phyloP scores from a whole-genome alignment of 2,888 invertebrate genomes.

The Plebejus anna region DNA sequence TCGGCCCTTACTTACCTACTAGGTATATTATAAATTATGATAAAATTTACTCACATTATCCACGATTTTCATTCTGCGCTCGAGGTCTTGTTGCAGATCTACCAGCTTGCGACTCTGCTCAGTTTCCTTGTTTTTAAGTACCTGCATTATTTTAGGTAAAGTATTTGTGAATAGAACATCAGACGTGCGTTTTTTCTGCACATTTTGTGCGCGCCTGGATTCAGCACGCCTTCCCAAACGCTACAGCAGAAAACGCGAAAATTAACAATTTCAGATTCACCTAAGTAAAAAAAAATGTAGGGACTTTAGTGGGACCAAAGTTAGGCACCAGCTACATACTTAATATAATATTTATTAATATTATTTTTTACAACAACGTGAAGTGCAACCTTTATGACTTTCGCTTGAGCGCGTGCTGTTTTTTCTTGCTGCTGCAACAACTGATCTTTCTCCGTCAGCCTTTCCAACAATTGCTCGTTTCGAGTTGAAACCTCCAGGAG shows the following conservation, averaged over 20 bases:
- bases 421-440: conserved; percentile 81
- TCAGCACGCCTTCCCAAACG: too few species aligned
- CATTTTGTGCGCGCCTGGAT: too few species aligned
- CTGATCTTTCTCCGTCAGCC: conserved; percentile 76
- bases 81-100: conserved; percentile 65
- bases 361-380: conserved; percentile 1
- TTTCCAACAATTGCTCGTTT: conserved; percentile 71
- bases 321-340: too few species aligned
- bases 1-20: too few species aligned
- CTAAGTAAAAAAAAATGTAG: too few species aligned
- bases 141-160: conserved; percentile 49
- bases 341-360: too few species aligned
- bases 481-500: conserved; percentile 66
- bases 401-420: conserved; percentile 81
- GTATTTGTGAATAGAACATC: too few species aligned
- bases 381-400: conserved; percentile 76
- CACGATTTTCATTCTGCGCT: conserved; percentile 71
- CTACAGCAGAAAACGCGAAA: too few species aligned
- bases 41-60: conserved; percentile 62
- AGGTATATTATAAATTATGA: too few species aligned
- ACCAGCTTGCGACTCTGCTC: conserved; percentile 71
- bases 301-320: too few species aligned
- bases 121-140: conserved; percentile 79
- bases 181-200: too few species aligned
- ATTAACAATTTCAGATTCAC: too few species aligned